Evolutionary conservation across 2,888 invertebrate genomes (phyloP).

Genomic region (Autographa pulchrina): DNA sequence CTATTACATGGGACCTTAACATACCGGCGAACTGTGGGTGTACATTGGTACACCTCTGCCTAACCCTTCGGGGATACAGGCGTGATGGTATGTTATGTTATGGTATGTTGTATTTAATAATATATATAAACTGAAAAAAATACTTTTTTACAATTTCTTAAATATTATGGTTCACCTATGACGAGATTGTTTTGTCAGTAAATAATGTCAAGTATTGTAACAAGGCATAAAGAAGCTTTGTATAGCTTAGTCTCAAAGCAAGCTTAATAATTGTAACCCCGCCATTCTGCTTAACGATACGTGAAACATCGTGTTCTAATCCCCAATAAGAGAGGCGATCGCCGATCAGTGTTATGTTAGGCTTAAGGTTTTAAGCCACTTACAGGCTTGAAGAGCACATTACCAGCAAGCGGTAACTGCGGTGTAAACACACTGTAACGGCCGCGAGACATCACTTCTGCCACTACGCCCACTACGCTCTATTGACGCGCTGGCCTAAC

Average conservation of each 20-base stretch:
- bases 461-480: conserved; percentile 60
- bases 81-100: too few relatives aligned
- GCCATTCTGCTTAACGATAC: conserved; percentile 21
- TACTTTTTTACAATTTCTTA: too few relatives aligned
- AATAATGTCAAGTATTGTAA: background rate
- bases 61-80: too few relatives aligned
- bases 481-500: conserved; percentile 66
- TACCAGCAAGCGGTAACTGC: conserved; percentile 62
- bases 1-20: too few relatives aligned
- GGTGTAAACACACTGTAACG: conserved; percentile 64
- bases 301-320: conserved; percentile 20
- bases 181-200: background rate
- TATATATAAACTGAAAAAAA: too few relatives aligned
- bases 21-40: too few relatives aligned
- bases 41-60: too few relatives aligned
- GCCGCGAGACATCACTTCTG: conserved; percentile 57
- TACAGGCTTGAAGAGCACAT: conserved; percentile 52
- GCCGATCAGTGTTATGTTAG: conserved; percentile 20
- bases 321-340: conserved; percentile 25
- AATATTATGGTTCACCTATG: too few relatives aligned
- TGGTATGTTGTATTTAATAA: too few relatives aligned
- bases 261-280: background rate
- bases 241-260: background rate
- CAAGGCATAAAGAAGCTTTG: background rate
- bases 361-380: conserved; percentile 34